These are phyloP conservation scores for Pavo muticus DNA, from an alignment of 2,113 vertebrate genomes.

Conservation along the genomic window DNA sequence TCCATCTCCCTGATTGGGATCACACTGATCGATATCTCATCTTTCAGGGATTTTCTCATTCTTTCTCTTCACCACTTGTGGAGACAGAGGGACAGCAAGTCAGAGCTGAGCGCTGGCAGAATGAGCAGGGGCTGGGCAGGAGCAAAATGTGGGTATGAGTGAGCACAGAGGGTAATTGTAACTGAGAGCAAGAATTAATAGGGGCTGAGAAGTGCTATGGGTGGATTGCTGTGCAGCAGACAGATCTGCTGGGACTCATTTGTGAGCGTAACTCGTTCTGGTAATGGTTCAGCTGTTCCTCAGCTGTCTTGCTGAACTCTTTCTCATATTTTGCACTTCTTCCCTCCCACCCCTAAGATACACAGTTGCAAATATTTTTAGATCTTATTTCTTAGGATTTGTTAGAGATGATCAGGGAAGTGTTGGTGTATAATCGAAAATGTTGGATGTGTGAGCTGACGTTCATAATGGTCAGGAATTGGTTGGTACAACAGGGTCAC, in stretches of 20 bases:
- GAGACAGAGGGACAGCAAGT: background rate
- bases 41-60: background rate
- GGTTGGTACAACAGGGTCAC: background rate
- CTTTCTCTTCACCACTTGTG: background rate
- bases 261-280: background rate
- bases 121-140: background rate
- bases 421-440: background rate
- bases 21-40: background rate
- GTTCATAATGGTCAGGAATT: background rate
- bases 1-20: background rate
- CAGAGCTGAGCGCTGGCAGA: background rate
- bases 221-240: background rate
- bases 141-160: background rate
- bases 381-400: background rate
- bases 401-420: background rate
- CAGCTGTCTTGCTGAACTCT: conserved; percentile 55
- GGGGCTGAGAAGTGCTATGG: background rate
- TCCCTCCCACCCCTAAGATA: conserved; percentile 30
- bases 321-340: conserved; percentile 26
- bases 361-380: conserved; percentile 24
- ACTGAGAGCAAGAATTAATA: background rate
- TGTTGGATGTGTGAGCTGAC: background rate
- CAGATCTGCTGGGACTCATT: background rate
- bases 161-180: background rate
- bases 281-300: conserved; percentile 46